These are phyloP conservation scores for Entomobrya multifasciata DNA, from an alignment of 2,888 invertebrate species.

Conservation along the genomic window DNA sequence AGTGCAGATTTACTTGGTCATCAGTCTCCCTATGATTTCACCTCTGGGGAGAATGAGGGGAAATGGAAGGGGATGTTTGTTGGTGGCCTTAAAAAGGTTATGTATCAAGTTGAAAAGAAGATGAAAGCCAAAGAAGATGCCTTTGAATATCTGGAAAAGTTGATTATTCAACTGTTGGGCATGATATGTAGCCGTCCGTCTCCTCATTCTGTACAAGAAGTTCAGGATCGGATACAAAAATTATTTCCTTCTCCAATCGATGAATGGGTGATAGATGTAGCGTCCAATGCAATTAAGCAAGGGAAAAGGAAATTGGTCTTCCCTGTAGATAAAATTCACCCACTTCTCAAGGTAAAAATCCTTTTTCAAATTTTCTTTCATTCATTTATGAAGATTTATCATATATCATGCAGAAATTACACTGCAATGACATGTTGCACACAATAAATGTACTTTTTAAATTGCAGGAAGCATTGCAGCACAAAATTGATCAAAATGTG, in stretches of 20 bases:
- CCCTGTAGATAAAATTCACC: conserved; percentile 94
- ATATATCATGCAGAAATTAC: no score
- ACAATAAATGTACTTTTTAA: no score
- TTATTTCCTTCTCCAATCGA: conserved; percentile 98
- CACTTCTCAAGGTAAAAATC: conserved; percentile 84
- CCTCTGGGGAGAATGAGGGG: conserved; percentile 89
- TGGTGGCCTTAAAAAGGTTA: conserved; percentile 92
- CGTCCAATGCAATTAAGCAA: conserved; percentile 90
- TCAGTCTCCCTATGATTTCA: conserved; percentile 66
- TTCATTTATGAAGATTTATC: no score
- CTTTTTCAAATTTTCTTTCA: background rate
- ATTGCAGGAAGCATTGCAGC: conserved; percentile 10
- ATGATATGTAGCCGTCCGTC: conserved; percentile 92
- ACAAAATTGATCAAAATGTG: conserved; percentile 55
- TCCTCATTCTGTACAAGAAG: conserved; percentile 86
- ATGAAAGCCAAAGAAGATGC: conserved; percentile 93
- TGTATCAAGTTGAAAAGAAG: conserved; percentile 94
- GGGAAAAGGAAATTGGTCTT: conserved; percentile 88
- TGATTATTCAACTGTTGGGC: conserved; percentile 92
- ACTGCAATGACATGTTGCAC: no score
- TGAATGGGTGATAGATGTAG: conserved; percentile 95
- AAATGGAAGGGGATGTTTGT: conserved; percentile 97
- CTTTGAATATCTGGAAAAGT: conserved; percentile 93
- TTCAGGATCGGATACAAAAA: conserved; percentile 94
- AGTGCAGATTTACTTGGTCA: conserved; percentile 70